Conservation (phyloP, 2,797 vertebrate species). For the Mycteria americana region DNA sequence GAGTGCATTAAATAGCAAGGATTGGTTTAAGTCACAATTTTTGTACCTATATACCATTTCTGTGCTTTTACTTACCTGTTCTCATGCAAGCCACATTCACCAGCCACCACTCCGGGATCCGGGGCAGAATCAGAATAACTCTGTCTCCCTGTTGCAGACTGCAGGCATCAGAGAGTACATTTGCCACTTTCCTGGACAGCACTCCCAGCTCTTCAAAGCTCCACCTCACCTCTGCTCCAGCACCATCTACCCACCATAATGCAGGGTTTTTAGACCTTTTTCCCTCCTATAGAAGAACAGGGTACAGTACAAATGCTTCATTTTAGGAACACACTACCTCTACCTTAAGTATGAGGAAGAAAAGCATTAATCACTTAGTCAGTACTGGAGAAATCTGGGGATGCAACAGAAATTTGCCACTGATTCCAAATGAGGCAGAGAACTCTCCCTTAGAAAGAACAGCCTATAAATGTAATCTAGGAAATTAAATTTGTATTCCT, state of each 20-base stretch:
- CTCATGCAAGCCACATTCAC: constrained; percentile 81
- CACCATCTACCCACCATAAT: constrained; percentile 80
- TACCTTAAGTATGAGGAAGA: not conserved
- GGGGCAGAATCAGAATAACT: constrained; percentile 77
- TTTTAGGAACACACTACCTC: not conserved
- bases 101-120: constrained; percentile 85
- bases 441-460: not conserved
- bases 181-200: constrained; percentile 77
- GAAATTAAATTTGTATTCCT: not conserved
- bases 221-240: constrained; percentile 76
- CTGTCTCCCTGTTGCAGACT: constrained; percentile 74
- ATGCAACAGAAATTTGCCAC: not conserved
- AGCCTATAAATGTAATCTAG: not conserved
- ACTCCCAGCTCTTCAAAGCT: constrained; percentile 80
- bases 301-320: not conserved
- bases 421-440: not conserved
- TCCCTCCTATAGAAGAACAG: constrained; percentile 66
- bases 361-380: not conserved
- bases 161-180: constrained; percentile 75
- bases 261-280: constrained; percentile 71
- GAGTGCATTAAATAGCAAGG: not conserved
- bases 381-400: not conserved
- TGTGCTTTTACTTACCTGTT: constrained; percentile 72
- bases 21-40: not conserved
- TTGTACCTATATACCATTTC: not conserved